Evolutionary conservation across 2,113 vertebrate species (phyloP), one percentile per base, ranked within the genome.

Genomic region (Oryzias javanicus): DNA sequence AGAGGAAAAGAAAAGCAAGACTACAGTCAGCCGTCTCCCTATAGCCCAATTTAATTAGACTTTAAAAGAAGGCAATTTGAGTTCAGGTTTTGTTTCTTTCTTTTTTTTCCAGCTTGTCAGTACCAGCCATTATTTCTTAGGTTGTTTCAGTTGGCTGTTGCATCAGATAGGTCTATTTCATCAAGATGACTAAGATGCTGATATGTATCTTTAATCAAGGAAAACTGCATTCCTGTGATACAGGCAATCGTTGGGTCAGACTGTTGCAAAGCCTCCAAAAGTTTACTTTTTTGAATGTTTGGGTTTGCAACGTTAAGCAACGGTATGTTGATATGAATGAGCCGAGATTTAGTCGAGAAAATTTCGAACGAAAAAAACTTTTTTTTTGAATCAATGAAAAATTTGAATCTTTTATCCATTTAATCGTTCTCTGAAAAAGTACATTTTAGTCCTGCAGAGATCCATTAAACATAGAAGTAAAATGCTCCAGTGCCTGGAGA

Each of bases 201-300:
- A 79, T 67, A 61, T 42, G 64, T 70, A 70, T 84, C 65, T 78
- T 76, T 77, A 80, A 83, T 84, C 71, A 78, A 69, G 65, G 60
- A 20, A 60, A 67, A 73, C 41, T 66, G 48, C 22, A 59, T 65
- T 70, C 53, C 25, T 67, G 56, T 53, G 53, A 60, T 47, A 19
- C 14, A 27, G 35, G 29, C 40, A 59, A 55, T 78, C 41, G 47
- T 8, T 55, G 51, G 18, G 53, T 56, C 42, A n/a, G 15, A 6
- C 42, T 51, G 56, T 66, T 67, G 62, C 50, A 14, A 42, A 54
- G 29, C 18, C 15, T 44, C 10, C 35, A 35, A 35, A 35, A 35
- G 35, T 35, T 24, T 20, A 3, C 14, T 10, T 20, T 16, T 41
- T 42, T 49, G 5, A 47, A 18, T 47, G 46, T 47, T 17, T 5